Evolutionary conservation across 2,797 vertebrate genomes (phyloP), one percentile per base, ranked within the genome.

Genomic region (Okamejei kenojei): DNA sequence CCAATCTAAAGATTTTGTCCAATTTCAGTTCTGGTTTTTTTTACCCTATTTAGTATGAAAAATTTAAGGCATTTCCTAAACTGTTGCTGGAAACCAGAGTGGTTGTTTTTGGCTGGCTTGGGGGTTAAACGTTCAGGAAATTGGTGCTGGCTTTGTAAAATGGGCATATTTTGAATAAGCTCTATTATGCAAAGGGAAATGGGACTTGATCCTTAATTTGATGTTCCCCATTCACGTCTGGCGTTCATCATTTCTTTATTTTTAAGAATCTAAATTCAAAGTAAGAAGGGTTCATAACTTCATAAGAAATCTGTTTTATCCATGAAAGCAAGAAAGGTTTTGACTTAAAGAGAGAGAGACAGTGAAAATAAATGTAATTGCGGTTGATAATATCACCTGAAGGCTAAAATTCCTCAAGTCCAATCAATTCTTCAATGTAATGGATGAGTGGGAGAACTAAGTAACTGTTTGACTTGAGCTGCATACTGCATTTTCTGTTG

Each of bases 71-170:
- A 88, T 88, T 88, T 88, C 61, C 29, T 65, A 86, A 68, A 68
- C 84, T 88, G 84, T 88, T 68, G 84, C 84, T 88, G 84, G 63
- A 88, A 68, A 68, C n/a, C 45, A 21, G 63, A 15, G 7, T 9
- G n/a, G 84, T 88, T 68, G 84, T 88, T 88, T 88, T 88, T 88
- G 84, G 84, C 84, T 88, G n/a, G 63, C 84, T 68, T 35, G 35
- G 15, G 90, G 38, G 90, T 91, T 73, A 91, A 91, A 54, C 54
- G 38, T 74, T 91, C 71, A 91, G 90, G 90, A 91, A 91, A 91
- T 91, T 91, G 38, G 71, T 91, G 68, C 90, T 91, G 54, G 54
- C 35, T 91, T 91, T 54, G 38, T 73, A 71, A 91, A 91, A 74
- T 74, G 68, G 71, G 68, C 38, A 74, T 26, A 91, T 74, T 91